phyloP scores from a whole-genome alignment of 2,888 invertebrate species.

The Ophonus ardosiacus region DNA sequence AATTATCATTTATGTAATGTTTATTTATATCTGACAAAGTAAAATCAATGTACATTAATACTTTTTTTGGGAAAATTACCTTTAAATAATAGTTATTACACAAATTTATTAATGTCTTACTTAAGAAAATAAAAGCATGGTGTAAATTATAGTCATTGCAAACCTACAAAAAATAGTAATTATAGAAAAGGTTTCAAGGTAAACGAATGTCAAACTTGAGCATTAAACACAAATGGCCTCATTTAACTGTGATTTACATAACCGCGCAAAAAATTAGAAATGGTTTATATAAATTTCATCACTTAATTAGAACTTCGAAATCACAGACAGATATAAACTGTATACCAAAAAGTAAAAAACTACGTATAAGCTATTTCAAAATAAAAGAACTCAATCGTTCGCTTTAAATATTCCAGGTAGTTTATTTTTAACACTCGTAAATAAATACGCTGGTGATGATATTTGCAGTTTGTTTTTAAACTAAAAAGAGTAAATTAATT shows the following conservation, averaged over 20 bases:
- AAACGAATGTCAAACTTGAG: background rate
- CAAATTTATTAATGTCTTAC: background rate
- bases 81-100: background rate
- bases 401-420: too few relatives aligned
- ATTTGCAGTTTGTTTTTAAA: too few relatives aligned
- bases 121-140: background rate
- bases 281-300: background rate
- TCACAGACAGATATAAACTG: too few relatives aligned
- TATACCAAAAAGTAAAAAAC: too few relatives aligned
- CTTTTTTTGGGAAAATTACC: background rate
- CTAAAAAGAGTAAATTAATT: too few relatives aligned
- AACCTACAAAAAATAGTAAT: constrained; percentile 13
- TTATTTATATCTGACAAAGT: background rate
- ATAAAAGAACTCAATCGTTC: too few relatives aligned
- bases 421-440: too few relatives aligned
- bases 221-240: constrained; percentile 16
- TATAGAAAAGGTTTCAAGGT: background rate
- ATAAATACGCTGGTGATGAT: too few relatives aligned
- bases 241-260: background rate
- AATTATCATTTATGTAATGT: background rate
- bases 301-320: background rate
- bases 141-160: constrained; percentile 15
- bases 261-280: background rate
- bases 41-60: background rate
- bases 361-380: too few relatives aligned